Conservation (phyloP, 1,140 invertebrate species). For the Thaumatotibia leucotreta region DNA sequence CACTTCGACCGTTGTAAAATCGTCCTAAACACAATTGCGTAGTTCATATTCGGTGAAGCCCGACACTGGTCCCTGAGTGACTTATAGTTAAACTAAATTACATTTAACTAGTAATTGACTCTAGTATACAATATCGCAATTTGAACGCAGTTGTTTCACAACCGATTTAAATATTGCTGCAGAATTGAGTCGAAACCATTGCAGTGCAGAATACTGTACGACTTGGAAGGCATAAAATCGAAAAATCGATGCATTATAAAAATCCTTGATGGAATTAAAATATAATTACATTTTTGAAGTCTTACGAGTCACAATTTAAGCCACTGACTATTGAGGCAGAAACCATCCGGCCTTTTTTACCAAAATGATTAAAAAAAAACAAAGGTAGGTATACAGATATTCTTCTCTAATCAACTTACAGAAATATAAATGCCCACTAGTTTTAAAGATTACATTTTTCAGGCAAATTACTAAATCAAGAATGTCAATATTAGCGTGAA, state of each 20-base stretch:
- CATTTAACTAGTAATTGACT: conserved; percentile 13
- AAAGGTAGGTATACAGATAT: neutral
- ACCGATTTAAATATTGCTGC: neutral
- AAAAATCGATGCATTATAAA: no score
- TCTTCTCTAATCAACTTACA: neutral
- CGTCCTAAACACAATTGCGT: neutral
- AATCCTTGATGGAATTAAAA: no score
- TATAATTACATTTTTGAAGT: neutral
- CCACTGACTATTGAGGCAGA: neutral
- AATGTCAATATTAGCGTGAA: neutral
- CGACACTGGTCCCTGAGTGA: conserved; percentile 11
- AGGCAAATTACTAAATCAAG: neutral
- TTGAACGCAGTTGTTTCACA: conserved; percentile 9
- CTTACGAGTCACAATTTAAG: neutral
- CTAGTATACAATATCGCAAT: conserved; percentile 10
- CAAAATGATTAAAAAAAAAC: neutral
- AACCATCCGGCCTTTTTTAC: neutral
- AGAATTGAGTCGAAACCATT: neutral
- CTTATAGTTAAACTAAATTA: conserved; percentile 11
- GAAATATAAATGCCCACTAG: neutral
- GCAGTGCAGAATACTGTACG: neutral
- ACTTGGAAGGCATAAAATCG: no score
- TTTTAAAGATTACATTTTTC: neutral
- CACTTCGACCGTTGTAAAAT: conserved; percentile 6
- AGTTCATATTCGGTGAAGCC: neutral